Conservation (phyloP, 2,113 vertebrate genomes). For the Laticauda laticaudata region DNA sequence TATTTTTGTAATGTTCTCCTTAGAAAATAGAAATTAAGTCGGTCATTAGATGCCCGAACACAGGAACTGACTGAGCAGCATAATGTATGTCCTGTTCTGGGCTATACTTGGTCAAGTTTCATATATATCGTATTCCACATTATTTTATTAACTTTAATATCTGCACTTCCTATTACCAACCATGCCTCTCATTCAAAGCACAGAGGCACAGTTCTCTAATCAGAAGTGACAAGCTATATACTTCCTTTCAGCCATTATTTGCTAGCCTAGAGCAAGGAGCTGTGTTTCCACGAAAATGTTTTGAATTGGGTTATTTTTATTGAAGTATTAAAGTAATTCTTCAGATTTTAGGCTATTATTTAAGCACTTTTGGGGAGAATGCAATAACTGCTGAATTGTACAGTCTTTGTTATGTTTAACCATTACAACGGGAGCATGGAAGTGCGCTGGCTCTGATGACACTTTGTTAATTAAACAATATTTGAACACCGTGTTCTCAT, state of each 20-base stretch:
- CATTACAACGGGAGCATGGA: constrained; percentile 64
- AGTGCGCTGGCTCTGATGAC: constrained; percentile 61
- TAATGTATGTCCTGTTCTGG: constrained; percentile 74
- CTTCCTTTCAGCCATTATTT: constrained; percentile 94
- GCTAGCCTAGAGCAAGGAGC: constrained; percentile 89
- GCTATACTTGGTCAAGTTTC: constrained; percentile 83
- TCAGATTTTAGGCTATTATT: constrained; percentile 98
- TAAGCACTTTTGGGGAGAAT: constrained; percentile 84
- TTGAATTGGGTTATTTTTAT: constrained; percentile 99
- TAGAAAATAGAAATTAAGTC: constrained; percentile 77
- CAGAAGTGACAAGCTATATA: constrained; percentile 96
- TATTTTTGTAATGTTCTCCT: constrained; percentile 55
- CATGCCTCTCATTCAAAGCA: constrained; percentile 92
- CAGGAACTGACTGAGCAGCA: constrained; percentile 75
- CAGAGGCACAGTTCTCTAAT: constrained; percentile 93
- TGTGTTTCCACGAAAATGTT: constrained; percentile 93
- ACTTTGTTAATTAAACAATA: constrained; percentile 72
- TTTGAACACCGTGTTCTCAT: constrained; percentile 63
- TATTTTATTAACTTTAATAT: constrained; percentile 97
- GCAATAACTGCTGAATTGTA: constrained; percentile 79
- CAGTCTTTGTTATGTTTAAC: constrained; percentile 75
- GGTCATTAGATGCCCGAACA: constrained; percentile 75
- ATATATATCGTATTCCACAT: constrained; percentile 83
- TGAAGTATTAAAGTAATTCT: constrained; percentile 99
- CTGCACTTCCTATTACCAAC: constrained; percentile 92